phyloP scores from a whole-genome alignment of 2,113 vertebrate species.

The Megalops atlanticus region DNA sequence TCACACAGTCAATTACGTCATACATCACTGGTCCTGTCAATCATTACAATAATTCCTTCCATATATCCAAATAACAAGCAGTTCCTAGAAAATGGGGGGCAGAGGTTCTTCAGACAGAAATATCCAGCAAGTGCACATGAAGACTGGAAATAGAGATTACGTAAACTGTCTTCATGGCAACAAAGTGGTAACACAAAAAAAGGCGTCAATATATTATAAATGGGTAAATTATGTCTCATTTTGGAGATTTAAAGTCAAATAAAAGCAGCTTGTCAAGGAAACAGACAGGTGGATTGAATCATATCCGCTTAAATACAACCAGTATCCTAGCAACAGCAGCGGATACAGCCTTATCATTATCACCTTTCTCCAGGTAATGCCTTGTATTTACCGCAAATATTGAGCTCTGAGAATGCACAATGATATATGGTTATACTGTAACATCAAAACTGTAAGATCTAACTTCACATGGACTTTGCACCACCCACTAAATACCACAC shows the following conservation, averaged over 20 bases:
- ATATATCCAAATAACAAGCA: neutral
- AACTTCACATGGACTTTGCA: slow-evolving; percentile 5
- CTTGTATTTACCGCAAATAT: neutral
- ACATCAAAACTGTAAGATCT: neutral
- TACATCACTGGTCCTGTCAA: neutral
- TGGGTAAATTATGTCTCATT: neutral
- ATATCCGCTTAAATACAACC: neutral
- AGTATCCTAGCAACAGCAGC: neutral
- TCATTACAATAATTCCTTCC: neutral
- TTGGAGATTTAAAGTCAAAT: neutral
- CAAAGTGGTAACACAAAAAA: neutral
- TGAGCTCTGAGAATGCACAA: neutral
- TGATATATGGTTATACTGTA: neutral
- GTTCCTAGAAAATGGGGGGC: neutral
- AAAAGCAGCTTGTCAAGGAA: neutral
- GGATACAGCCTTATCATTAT: neutral
- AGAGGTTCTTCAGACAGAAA: neutral
- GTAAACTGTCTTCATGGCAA: neutral
- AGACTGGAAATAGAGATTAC: neutral
- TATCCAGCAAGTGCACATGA: neutral
- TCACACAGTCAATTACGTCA: neutral
- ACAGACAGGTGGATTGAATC: neutral
- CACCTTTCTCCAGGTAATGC: neutral
- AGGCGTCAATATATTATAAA: neutral
- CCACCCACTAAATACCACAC: neutral